Evolutionary conservation across 2,888 invertebrate species (phyloP), one percentile per base, ranked within the genome.

Genomic region (Acanthopleura granulata): DNA sequence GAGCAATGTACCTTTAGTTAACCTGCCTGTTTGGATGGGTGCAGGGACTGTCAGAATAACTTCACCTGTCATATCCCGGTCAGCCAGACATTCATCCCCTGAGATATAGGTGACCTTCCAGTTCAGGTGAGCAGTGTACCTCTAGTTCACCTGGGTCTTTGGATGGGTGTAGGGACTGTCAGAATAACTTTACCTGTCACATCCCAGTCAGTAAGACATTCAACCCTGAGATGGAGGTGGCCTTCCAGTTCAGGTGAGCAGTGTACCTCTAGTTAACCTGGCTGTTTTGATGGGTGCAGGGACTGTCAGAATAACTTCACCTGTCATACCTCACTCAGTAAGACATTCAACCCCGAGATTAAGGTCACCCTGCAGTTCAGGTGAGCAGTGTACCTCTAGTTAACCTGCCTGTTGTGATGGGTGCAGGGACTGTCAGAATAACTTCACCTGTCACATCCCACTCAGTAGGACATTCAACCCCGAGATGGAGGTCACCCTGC

Each of bases 181-280:
- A 69, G 15, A 70, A 72, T 40, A 82, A 78, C 75, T 78, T 78
- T 49, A 70, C 78, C 12, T 82, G 78, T 76, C 72, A 69, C 40
- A 74, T 81, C 15, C 74, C 29, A 11, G 74, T 82, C 72, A 79
- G 79, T 69, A 77, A 77, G 6, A 79, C 76, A 74, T 83, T 82
- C 72, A 79, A 79, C 14, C 80, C 75, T 9, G 74, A 78, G 0
- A 75, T 76, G 3, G 57, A 18, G 18, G 77, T 83, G 40, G 80
- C 81, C 1, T 51, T 83, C 16, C 75, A 80, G 49, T 78, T 83
- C 75, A 75, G 72, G 83, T 83, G 57, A 73, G 76, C 30, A 70
- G 16, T 72, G 40, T n/a, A 27, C 29, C 16, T 16, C 29, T 61
- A n/a, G n/a, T n/a, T n/a, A n/a, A n/a, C n/a, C n/a, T n/a, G n/a